Evolutionary conservation across 2,113 vertebrate genomes (phyloP).

Genomic region (Forbesichthys agassizii): DNA sequence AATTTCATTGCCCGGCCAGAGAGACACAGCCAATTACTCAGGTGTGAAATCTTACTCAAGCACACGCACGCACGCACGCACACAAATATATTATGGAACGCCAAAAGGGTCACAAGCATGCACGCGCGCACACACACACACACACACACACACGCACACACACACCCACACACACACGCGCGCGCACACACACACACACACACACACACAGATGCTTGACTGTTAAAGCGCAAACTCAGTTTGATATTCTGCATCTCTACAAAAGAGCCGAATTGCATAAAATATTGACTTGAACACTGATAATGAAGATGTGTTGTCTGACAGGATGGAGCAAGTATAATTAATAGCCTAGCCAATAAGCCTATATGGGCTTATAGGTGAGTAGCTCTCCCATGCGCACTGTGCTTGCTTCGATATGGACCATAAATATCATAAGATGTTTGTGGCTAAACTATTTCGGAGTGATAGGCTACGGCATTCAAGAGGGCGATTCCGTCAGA

Average conservation of each 20-base stretch:
- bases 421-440: too few relatives aligned
- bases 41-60: constrained; percentile 15
- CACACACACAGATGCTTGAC: neutral
- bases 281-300: too few relatives aligned
- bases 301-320: too few relatives aligned
- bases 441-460: too few relatives aligned
- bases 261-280: too few relatives aligned
- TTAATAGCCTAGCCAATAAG: neutral
- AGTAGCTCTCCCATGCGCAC: neutral
- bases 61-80: constrained; percentile 4
- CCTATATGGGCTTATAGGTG: neutral
- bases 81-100: neutral
- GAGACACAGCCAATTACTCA: constrained; percentile 43
- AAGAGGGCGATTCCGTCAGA: constrained; percentile 29
- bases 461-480: neutral
- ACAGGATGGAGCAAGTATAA: neutral
- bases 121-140: constrained; percentile 3
- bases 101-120: neutral
- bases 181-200: neutral
- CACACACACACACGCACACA: neutral
- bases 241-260: too few relatives aligned
- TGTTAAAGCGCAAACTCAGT: neutral
- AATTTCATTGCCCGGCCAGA: constrained; percentile 42
- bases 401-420: too few relatives aligned
- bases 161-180: neutral